Evolutionary conservation across 2,888 invertebrate species (phyloP).

Genomic region (Rotaria sp.): DNA sequence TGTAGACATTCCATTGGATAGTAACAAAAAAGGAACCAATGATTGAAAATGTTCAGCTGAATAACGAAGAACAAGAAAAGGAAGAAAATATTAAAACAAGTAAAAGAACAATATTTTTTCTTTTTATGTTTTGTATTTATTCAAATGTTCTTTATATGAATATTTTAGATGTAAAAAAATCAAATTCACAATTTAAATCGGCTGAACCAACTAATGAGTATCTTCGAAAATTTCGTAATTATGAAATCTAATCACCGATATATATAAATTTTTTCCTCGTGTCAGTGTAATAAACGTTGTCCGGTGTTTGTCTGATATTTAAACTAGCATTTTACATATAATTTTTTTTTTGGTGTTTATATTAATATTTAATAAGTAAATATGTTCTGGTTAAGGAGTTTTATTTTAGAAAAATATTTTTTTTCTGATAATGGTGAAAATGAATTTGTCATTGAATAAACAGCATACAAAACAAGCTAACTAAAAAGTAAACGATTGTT

Average conservation of each 20-base stretch:
- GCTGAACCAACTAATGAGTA: background rate
- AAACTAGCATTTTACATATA: background rate
- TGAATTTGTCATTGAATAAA: too few species aligned
- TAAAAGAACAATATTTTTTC: background rate
- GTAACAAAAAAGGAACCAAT: conserved; percentile 28
- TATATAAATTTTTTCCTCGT: background rate
- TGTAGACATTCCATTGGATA: conserved; percentile 19
- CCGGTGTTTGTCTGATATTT: background rate
- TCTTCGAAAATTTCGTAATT: conserved; percentile 10
- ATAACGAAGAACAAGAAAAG: background rate
- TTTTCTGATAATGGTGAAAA: background rate
- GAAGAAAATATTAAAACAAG: background rate
- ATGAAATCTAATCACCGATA: background rate
- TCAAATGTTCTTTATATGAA: too few species aligned
- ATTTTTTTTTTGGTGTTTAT: background rate
- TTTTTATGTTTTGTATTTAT: too few species aligned
- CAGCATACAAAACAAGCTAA: too few species aligned
- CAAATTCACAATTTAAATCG: background rate
- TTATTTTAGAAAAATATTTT: background rate
- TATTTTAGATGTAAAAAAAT: background rate
- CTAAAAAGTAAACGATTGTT: too few species aligned
- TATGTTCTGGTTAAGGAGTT: background rate
- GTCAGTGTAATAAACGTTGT: background rate
- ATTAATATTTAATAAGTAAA: background rate
- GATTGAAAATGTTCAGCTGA: background rate